Evolutionary conservation across 2,888 invertebrate species (phyloP), one percentile per base, ranked within the genome.

Genomic region (Dexiosoma caninum): DNA sequence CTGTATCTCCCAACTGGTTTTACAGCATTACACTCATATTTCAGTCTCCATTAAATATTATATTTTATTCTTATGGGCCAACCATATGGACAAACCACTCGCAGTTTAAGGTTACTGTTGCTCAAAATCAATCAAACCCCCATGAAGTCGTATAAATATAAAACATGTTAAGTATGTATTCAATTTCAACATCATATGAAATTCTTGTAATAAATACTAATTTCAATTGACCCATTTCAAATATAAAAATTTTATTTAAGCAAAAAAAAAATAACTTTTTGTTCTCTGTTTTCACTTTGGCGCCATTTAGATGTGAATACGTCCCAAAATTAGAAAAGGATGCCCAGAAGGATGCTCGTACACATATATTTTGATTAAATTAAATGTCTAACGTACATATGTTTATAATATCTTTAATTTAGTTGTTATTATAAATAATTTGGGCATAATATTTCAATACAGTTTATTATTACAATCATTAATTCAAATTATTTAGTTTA

Each of bases 401-500:
- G 32, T 19, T 32, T 32, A 12, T 66, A 37, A 32, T 51, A 10
- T 49, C 2, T 49, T 16, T 12, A 40, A 40, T 51, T 51, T 27
- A 27, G 37, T 51, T 51, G 37, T n/a, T 66, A 16, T 23, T 27
- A 27, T 27, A 27, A 5, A 27, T 37, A 46, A 66, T 37, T 42
- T 23, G n/a, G n/a, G 5, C 14, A 12, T 1, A 35, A 35, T 14
- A 32, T 8, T 40, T 37, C 5, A 30, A 16, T 60, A 21, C 19
- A 46, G 32, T 49, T 35, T 21, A 64, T 35, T 21, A 64, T 32
- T 35, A 21, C 19, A 46, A 49, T 23, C 49, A 49, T 49, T 49
- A n/a, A 49, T 49, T 21, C 23, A 46, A 46, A 64, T 64, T 46
- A 46, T 64, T 46, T 21, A 35, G 7, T 35, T 64, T 19, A n/a